phyloP scores from a whole-genome alignment of 2,113 vertebrate species.

The Anoplopoma fimbria region DNA sequence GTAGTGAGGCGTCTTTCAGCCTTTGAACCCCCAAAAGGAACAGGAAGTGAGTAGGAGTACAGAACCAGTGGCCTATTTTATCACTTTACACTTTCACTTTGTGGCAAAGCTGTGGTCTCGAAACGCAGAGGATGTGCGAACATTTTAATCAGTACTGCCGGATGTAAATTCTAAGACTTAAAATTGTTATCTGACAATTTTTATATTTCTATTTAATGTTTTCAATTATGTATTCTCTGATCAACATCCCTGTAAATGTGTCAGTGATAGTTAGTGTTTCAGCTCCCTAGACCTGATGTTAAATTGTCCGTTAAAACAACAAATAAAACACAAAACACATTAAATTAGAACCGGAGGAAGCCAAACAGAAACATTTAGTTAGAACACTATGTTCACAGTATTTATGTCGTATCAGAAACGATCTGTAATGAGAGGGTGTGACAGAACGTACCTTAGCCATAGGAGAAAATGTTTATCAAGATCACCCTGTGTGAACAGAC shows the following conservation, averaged over 20 bases:
- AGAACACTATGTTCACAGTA: no score
- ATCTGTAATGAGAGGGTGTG: no score
- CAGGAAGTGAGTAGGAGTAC: neutral
- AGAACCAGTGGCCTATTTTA: conserved; percentile 1
- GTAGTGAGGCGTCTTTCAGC: neutral
- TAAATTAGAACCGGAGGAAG: no score
- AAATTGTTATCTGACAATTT: neutral
- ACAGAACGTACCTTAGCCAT: neutral
- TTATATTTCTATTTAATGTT: neutral
- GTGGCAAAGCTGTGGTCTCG: neutral
- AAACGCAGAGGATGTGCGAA: neutral
- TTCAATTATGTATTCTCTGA: no score
- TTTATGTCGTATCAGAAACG: no score
- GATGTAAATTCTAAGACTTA: neutral
- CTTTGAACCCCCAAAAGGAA: neutral
- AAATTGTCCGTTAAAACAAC: no score
- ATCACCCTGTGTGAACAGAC: neutral
- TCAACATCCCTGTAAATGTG: no score
- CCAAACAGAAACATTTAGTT: no score
- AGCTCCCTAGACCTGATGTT: no score
- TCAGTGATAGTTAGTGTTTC: no score
- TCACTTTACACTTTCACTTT: neutral
- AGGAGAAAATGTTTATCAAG: neutral
- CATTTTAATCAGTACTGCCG: no score
- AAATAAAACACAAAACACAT: no score